These are phyloP conservation scores for Branchipolynoe longqiensis DNA, from an alignment of 2,888 invertebrate genomes.

Conservation along the genomic window DNA sequence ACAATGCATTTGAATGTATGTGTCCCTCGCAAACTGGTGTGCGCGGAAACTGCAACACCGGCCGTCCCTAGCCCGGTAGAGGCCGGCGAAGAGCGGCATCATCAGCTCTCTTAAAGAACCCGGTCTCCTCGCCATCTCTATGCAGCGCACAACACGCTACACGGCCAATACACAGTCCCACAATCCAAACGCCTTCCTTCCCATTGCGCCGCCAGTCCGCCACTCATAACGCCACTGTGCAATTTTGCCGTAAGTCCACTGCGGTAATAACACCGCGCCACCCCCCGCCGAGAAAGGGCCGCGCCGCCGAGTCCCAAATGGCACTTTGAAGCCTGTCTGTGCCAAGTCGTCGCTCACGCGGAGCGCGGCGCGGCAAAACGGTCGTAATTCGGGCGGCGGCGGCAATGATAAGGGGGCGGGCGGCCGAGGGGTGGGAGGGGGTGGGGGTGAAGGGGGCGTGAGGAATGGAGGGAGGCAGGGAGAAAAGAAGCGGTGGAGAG, in stretches of 20 bases:
- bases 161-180: neutral
- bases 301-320: neutral
- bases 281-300: neutral
- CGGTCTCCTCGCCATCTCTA: no score
- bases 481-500: no score
- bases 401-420: slow-evolving; percentile 37
- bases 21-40: no score
- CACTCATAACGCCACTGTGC: neutral
- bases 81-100: no score
- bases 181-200: neutral
- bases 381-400: slow-evolving; percentile 47
- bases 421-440: neutral
- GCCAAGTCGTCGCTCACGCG: slow-evolving; percentile 54
- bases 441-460: neutral
- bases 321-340: slow-evolving; percentile 49
- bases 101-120: no score
- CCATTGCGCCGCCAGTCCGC: no score
- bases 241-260: slow-evolving; percentile 50
- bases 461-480: neutral
- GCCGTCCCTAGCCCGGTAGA: no score
- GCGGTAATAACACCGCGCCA: neutral
- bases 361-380: slow-evolving; percentile 49
- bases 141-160: no score
- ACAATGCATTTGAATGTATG: no score
- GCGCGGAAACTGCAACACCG: no score